Evolutionary conservation across 2,113 vertebrate genomes (phyloP).

Genomic region (Synodontis membranacea): DNA sequence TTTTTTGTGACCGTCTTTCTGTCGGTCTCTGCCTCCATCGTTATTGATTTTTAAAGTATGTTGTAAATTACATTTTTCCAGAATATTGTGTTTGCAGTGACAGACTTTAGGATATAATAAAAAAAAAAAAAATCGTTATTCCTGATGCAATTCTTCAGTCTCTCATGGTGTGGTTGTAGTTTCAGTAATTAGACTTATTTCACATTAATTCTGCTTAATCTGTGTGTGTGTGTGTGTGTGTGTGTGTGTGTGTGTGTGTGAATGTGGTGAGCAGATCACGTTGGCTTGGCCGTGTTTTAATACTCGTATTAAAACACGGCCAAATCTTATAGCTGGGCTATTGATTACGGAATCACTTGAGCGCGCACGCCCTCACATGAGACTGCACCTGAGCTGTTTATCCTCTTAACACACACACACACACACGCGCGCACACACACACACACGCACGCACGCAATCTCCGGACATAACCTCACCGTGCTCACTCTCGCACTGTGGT

Average conservation of each 20-base stretch:
- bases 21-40: too few species aligned
- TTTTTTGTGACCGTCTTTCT: too few species aligned
- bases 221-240: neutral
- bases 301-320: too few species aligned
- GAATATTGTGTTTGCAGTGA: neutral
- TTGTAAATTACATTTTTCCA: neutral
- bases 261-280: neutral
- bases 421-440: neutral
- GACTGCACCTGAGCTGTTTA: slow-evolving; percentile 7
- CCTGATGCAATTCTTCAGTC: neutral
- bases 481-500: neutral
- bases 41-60: too few species aligned
- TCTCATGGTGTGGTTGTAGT: neutral
- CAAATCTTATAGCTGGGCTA: neutral
- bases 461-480: neutral
- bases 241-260: neutral
- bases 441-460: neutral
- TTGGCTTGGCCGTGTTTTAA: neutral
- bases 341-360: neutral
- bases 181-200: neutral
- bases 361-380: neutral
- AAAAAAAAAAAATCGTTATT: neutral
- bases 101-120: neutral
- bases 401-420: slow-evolving; percentile 15
- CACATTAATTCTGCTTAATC: neutral